Evolutionary conservation across 2,797 vertebrate genomes (phyloP), one percentile per base, ranked within the genome.

Genomic region (Mormyrus proboscirostris): DNA sequence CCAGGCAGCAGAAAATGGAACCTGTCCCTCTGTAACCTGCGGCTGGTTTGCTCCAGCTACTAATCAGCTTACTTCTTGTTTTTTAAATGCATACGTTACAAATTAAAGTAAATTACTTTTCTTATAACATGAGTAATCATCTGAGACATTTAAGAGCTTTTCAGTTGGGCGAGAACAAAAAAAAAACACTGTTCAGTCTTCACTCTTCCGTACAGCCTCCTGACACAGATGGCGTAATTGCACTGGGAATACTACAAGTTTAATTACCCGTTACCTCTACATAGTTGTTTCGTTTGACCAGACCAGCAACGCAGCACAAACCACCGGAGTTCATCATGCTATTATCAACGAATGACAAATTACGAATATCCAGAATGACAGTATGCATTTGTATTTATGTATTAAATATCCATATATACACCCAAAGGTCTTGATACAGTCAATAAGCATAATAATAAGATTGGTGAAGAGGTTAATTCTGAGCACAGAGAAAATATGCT

Each of bases 261-360:
- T 79, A 79, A 79, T 79, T 79, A 79, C 73, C 73, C 2, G 73
- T n/a, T 79, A 47, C 73, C 38, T 79, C 73, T 79, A n/a, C 38
- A 79, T 44, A 44, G 14, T 79, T 79, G 73, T 47, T 79, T n/a
- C 38, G 41, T n/a, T 47, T 79, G 73, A 79, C 38, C 73, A 44
- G 73, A 41, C 33, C 73, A 79, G 73, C 16, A n/a, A 79, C 73
- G 41, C 73, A 47, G 47, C 73, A 79, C 73, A 79, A 79, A 41
- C 38, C 73, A 41, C 33, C 1, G 73, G 33, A 41, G 69, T 41
- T 76, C 12, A 41, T 41, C 62, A 33, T 33, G 29, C 29, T 33
- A 38, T 76, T 41, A 38, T 76, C 29, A 5, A 19, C 12, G 38
- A n/a, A 41, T 7, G 73, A 44, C 73, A 19, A 14, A 41, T 41